These are phyloP conservation scores for Sebastes fasciatus DNA, from an alignment of 2,113 vertebrate species.

Conservation along the genomic window DNA sequence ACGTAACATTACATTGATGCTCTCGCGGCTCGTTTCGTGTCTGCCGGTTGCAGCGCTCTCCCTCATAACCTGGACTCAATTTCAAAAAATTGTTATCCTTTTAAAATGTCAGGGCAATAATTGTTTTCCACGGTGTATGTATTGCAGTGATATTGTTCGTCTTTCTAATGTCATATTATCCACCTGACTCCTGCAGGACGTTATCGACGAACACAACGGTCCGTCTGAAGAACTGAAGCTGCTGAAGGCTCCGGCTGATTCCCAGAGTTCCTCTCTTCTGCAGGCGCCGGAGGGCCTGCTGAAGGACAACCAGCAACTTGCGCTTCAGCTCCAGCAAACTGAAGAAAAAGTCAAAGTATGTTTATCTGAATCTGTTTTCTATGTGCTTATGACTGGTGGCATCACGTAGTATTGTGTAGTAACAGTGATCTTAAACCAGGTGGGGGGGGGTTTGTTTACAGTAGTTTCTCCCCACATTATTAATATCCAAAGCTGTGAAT, in stretches of 20 bases:
- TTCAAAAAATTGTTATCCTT: no score
- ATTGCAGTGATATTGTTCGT: neutral
- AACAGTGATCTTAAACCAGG: no score
- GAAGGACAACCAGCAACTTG: conserved; percentile 62
- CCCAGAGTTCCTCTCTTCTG: conserved; percentile 65
- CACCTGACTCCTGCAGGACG: conserved; percentile 25
- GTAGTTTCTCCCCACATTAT: neutral
- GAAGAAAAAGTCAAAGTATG: conserved; percentile 63
- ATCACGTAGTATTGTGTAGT: neutral
- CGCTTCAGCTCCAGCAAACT: conserved; percentile 54
- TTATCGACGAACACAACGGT: neutral
- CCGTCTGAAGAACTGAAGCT: conserved; percentile 43
- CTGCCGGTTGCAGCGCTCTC: no score
- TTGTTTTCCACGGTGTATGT: neutral
- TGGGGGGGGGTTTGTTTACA: no score
- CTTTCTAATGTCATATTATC: neutral
- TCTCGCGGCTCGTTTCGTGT: no score
- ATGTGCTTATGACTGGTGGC: neutral
- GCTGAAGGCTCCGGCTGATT: conserved; percentile 29
- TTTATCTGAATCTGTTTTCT: neutral
- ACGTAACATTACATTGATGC: no score
- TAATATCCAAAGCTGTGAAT: neutral
- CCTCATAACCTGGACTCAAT: no score
- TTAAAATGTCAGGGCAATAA: neutral
- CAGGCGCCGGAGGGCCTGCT: conserved; percentile 53